A percentile compares a stretch with the other conserved stretches of the same genome.
phyloP scores from a whole-genome alignment of 2,113 vertebrate species.

The Phyllostomus hastatus region DNA sequence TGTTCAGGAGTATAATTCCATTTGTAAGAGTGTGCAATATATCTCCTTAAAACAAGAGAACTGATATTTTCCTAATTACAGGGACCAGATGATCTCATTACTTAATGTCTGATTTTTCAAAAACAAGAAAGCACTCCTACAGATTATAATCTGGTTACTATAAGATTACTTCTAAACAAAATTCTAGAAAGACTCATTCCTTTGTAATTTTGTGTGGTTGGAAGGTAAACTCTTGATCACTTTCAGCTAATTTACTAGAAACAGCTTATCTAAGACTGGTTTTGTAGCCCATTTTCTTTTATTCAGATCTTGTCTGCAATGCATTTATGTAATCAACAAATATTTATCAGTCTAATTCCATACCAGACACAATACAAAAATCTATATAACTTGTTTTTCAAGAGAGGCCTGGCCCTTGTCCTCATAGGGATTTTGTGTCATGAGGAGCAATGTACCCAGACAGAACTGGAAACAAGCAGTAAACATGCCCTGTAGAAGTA shows the following conservation, averaged over 20 bases:
- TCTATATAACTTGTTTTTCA: background rate
- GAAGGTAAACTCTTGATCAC: background rate
- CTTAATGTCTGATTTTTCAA: background rate
- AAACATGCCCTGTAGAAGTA: background rate
- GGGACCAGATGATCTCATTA: background rate
- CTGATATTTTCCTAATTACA: background rate
- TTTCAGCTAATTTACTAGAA: constrained; percentile 8
- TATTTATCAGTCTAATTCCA: background rate
- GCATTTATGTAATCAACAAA: background rate
- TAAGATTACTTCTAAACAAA: background rate
- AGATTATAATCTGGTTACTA: background rate
- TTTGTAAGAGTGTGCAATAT: background rate
- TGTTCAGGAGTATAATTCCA: background rate
- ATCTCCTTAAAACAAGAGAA: background rate
- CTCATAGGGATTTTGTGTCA: background rate
- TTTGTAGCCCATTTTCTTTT: background rate
- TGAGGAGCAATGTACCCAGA: background rate
- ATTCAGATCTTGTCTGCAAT: background rate
- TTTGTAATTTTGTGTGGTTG: background rate
- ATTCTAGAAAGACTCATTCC: background rate
- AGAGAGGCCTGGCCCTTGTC: background rate
- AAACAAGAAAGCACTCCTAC: background rate
- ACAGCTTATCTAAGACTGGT: background rate
- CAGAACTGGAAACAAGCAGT: background rate
- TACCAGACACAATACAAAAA: background rate